Percentiles rank a stretch among this genome's conserved stretches.
Conservation (phyloP, 1,140 invertebrate genomes). For the Papilio machaon region DNA sequence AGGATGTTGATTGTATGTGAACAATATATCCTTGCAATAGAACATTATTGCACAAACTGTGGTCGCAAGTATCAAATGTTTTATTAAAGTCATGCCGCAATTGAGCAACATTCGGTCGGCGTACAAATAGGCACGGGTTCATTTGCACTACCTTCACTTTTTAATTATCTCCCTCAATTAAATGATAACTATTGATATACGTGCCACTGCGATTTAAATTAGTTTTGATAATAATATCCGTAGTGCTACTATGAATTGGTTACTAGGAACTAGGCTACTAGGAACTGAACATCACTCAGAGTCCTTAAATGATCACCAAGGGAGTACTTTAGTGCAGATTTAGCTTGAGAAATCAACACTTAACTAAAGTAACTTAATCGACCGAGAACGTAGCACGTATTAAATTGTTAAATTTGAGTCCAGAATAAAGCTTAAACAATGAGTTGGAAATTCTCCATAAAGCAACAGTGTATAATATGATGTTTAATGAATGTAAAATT, state of each 20-base stretch:
- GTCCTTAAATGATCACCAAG: too few species aligned
- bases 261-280: too few species aligned
- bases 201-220: background rate
- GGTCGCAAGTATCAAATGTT: conserved; percentile 20
- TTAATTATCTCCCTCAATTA: conserved; percentile 17
- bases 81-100: conserved; percentile 4
- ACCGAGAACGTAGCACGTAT: background rate
- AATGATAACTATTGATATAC: background rate
- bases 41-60: conserved; percentile 20
- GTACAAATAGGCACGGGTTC: conserved; percentile 4
- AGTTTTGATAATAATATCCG: conserved; percentile 9
- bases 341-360: too few species aligned
- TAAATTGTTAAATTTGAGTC: background rate
- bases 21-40: conserved; percentile 26
- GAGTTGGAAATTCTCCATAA: background rate
- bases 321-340: too few species aligned
- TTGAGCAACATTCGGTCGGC: background rate
- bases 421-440: background rate
- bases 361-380: too few species aligned
- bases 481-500: background rate
- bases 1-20: background rate
- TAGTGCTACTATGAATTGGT: background rate
- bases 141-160: conserved; percentile 23
- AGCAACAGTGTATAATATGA: background rate
- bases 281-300: too few species aligned